These are phyloP conservation scores for Catamblyrhynchus diadema DNA, from an alignment of 2,797 vertebrate genomes.

Conservation along the genomic window DNA sequence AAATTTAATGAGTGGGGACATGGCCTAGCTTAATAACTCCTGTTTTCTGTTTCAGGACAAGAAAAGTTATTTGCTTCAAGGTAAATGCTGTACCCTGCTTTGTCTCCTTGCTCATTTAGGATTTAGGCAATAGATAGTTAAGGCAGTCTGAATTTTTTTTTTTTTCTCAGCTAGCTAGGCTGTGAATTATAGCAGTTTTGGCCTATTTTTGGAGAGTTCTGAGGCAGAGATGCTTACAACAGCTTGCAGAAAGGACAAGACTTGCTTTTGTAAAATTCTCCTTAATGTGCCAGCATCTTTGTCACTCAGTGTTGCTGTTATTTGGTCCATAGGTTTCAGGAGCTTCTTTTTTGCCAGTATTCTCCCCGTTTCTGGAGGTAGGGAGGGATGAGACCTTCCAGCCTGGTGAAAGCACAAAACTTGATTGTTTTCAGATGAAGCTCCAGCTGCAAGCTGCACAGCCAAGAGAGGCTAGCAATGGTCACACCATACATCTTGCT, in stretches of 20 bases:
- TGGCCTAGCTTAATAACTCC: background rate
- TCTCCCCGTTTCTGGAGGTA: background rate
- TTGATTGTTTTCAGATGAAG: background rate
- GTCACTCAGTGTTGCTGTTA: background rate
- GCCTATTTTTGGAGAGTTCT: slow-evolving; percentile 2
- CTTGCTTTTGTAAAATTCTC: background rate
- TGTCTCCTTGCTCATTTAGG: background rate
- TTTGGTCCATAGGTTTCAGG: background rate
- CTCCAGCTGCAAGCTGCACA: background rate
- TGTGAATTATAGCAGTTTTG: background rate
- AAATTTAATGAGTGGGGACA: background rate
- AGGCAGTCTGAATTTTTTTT: background rate
- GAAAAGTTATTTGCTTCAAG: background rate
- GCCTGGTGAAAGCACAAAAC: background rate
- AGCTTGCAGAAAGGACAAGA: background rate
- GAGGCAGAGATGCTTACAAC: background rate
- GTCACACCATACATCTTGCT: background rate
- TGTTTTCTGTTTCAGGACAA: background rate
- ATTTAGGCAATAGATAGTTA: background rate
- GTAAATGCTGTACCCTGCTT: background rate
- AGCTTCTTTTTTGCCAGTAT: background rate
- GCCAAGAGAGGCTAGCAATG: background rate
- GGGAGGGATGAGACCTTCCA: background rate
- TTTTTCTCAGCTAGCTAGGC: background rate
- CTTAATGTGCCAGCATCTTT: background rate